Percentiles rank a stretch among this genome's conserved stretches.
phyloP scores from a whole-genome alignment of 2,888 invertebrate genomes.

The Corbicula japonica region DNA sequence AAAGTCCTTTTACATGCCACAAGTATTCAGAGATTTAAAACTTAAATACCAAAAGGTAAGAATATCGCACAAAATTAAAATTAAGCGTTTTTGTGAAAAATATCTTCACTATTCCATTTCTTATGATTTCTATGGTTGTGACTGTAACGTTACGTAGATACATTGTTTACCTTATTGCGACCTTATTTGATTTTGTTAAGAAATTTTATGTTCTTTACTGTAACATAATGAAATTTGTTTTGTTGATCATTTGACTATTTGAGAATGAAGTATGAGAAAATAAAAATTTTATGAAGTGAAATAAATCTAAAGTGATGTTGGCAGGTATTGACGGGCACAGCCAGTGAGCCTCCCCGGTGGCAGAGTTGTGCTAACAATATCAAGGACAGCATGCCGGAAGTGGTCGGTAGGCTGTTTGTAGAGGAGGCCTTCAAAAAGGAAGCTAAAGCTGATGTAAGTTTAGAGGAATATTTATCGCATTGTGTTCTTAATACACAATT shows the following conservation, averaged over 20 bases:
- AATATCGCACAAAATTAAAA: no score
- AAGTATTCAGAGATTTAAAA: constrained; percentile 47
- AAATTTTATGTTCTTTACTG: not conserved
- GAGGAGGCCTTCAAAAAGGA: constrained; percentile 95
- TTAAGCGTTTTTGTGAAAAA: no score
- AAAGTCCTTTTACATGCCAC: constrained; percentile 54
- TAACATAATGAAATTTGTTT: no score
- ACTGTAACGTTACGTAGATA: no score
- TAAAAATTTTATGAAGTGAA: no score
- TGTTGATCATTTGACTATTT: no score
- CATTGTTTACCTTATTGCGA: no score
- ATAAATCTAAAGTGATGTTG: not conserved
- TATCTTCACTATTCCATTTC: no score
- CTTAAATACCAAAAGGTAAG: constrained; percentile 58
- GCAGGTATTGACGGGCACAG: constrained; percentile 56
- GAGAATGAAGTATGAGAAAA: no score
- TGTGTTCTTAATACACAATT: not conserved
- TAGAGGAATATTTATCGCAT: no score
- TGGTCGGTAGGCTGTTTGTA: constrained; percentile 96
- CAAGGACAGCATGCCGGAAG: constrained; percentile 51
- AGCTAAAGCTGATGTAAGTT: constrained; percentile 91
- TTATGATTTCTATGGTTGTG: no score
- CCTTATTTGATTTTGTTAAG: no score
- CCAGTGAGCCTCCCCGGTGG: constrained; percentile 54
- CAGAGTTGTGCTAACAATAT: constrained; percentile 47